Conservation (phyloP, 2,113 vertebrate species). For the Nipponia nippon region DNA sequence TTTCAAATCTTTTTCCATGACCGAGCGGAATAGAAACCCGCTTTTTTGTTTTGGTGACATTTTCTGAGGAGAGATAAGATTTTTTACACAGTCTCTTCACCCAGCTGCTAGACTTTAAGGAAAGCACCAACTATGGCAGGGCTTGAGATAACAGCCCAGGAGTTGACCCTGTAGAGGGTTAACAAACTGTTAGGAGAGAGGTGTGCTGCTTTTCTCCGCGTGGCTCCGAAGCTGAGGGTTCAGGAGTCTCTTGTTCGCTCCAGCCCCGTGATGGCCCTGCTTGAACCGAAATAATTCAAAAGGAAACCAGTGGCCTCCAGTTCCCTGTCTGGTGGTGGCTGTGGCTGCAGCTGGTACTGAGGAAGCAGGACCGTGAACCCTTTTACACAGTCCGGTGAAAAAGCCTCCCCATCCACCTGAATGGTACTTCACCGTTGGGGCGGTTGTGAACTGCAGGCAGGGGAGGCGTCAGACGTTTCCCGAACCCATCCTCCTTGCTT, state of each 20-base stretch:
- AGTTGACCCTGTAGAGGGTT: neutral
- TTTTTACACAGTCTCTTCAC: neutral
- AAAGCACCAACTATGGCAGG: neutral
- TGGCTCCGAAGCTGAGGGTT: neutral
- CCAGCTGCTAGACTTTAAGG: neutral
- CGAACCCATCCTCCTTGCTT: neutral
- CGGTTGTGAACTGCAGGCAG: too few relatives aligned
- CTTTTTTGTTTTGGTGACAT: neutral
- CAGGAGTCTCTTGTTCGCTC: neutral
- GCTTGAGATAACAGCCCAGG: neutral
- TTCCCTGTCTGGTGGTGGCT: neutral
- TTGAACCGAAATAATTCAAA: neutral
- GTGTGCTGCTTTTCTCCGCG: neutral
- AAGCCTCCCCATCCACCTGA: too few relatives aligned
- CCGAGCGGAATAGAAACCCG: neutral
- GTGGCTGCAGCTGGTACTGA: neutral
- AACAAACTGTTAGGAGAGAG: neutral
- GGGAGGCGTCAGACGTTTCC: too few relatives aligned
- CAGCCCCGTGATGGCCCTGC: neutral
- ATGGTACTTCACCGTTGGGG: neutral
- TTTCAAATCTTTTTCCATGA: neutral
- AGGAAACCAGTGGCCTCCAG: neutral
- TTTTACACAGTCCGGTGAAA: accelerated
- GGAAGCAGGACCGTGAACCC: neutral
- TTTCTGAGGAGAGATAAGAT: neutral